These are phyloP conservation scores for Pseudochromis fuscus DNA, from an alignment of 2,797 vertebrate species.

Conservation along the genomic window DNA sequence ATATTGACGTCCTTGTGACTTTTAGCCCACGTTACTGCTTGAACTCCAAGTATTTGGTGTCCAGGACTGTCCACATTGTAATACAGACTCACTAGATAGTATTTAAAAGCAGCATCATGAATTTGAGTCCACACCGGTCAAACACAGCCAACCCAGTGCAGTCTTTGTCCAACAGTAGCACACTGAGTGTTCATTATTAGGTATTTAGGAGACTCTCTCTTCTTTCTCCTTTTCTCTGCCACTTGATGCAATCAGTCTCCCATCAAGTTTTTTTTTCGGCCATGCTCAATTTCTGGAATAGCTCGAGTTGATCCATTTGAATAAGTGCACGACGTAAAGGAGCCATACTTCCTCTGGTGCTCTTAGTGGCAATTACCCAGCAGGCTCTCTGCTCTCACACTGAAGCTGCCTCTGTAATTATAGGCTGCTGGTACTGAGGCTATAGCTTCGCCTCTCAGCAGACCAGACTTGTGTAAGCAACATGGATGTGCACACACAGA, in stretches of 20 bases:
- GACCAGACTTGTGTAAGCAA: conserved; percentile 51
- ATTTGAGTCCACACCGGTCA: too few relatives aligned
- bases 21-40: too few relatives aligned
- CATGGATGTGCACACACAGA: conserved; percentile 3
- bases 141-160: too few relatives aligned
- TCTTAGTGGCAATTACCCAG: conserved; percentile 78
- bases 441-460: conserved; percentile 53
- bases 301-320: conserved; percentile 64
- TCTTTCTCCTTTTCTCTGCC: conserved; percentile 3
- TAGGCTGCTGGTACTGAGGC: conserved; percentile 56
- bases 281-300: conserved; percentile 39
- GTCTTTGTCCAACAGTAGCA: too few relatives aligned
- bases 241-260: conserved; percentile 38
- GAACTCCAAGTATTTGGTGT: too few relatives aligned
- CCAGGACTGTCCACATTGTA: too few relatives aligned
- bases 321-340: conserved; percentile 70
- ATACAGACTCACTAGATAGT: too few relatives aligned
- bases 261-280: conserved; percentile 14
- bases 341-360: conserved; percentile 71
- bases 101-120: too few relatives aligned
- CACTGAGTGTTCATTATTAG: conserved; percentile 14
- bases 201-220: neutral
- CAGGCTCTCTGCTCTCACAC: conserved; percentile 69
- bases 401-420: conserved; percentile 79
- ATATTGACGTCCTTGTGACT: too few relatives aligned